Base-by-base conservation (phyloP, 2,113 vertebrate species). In the Peromyscus maniculatus region DNA sequence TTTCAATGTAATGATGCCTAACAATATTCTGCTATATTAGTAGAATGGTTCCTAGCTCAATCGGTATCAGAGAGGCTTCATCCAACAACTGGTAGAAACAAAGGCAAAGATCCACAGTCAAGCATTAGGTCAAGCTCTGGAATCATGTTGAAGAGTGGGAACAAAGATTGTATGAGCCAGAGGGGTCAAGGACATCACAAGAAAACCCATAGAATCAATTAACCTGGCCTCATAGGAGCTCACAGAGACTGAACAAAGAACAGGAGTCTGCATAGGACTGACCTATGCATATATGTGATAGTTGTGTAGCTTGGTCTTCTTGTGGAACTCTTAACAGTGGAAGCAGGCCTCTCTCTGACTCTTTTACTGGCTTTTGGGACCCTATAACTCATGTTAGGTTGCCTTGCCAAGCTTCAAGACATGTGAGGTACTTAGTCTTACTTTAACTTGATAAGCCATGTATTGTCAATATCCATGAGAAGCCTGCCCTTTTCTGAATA, bases 131-230 rank as follows among this genome's bases (percentile, higher is more conserved):
- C 7, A 72, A 72, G 16, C 17, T n/a, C n/a, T 8, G 36, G 36
- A 72, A 72, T 72, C 7, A 36, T n/a, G 71, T 1, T 0, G 1
- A 72, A 72, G 71, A 72, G 10, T 8, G 36, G 69, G 7, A 72
- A 17, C 7, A 72, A 3, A 7, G 6, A 72, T n/a, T n/a, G 36
- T 7, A n/a, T 0, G 7, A 21, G 24, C 17, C 36, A 21, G 36
- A 72, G 36, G 17, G 36, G 17, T 72, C 71, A 21, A 72, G 71
- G 71, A 72, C 17, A 72, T 3, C 36, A 72, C 19, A n/a, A 19
- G 36, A 72, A 72, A 72, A n/a, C 16, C 17, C 71, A 72, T 17
- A n/a, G 3, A 72, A 72, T 72, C 36, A 72, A n/a, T n/a, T 19
- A 72, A 4, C 16, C 33, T 71, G 16, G 33, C 5, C 7, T 72